A percentile compares a stretch with the other conserved stretches of the same genome.
These are phyloP conservation scores for Toxonevra muliebris DNA, from an alignment of 2,888 invertebrate genomes.

Conservation along the genomic window DNA sequence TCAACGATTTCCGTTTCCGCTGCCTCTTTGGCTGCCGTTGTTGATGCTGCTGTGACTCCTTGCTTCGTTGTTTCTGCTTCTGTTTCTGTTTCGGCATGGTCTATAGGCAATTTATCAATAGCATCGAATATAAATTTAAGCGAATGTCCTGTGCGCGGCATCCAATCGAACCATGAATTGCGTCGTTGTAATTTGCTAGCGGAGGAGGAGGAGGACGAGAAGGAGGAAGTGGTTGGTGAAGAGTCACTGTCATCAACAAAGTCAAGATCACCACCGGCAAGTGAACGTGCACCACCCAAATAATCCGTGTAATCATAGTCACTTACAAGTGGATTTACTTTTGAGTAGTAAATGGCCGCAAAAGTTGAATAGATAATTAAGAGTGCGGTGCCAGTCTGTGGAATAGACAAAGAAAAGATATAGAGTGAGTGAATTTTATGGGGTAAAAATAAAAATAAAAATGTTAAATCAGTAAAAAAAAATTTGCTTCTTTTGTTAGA, in stretches of 20 bases:
- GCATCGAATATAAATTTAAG: slow-evolving; percentile 63
- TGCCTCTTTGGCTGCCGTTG: background rate
- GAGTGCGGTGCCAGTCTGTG: slow-evolving; percentile 80
- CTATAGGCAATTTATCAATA: slow-evolving; percentile 61
- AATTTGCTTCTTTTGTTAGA: too few relatives aligned
- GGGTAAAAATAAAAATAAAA: too few relatives aligned
- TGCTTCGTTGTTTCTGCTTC: slow-evolving; percentile 14
- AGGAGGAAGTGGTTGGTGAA: background rate
- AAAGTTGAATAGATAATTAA: slow-evolving; percentile 84
- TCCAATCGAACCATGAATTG: slow-evolving; percentile 40
- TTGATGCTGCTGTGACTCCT: background rate
- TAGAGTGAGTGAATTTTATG: background rate
- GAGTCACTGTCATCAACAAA: slow-evolving; percentile 46
- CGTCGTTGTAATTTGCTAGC: background rate
- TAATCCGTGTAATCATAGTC: slow-evolving; percentile 82
- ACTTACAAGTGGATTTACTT: slow-evolving; percentile 83
- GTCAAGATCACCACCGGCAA: slow-evolving; percentile 65
- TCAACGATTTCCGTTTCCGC: background rate
- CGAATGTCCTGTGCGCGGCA: slow-evolving; percentile 60
- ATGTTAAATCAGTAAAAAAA: too few relatives aligned
- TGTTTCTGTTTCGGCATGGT: slow-evolving; percentile 38
- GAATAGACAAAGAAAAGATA: slow-evolving; percentile 13
- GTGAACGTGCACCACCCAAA: slow-evolving; percentile 73
- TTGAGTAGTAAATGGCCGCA: slow-evolving; percentile 87
- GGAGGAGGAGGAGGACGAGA: slow-evolving; percentile 4